Evolutionary conservation across 2,113 vertebrate genomes (phyloP), one percentile per base, ranked within the genome.

Genomic region (Actenoides lindsayi): DNA sequence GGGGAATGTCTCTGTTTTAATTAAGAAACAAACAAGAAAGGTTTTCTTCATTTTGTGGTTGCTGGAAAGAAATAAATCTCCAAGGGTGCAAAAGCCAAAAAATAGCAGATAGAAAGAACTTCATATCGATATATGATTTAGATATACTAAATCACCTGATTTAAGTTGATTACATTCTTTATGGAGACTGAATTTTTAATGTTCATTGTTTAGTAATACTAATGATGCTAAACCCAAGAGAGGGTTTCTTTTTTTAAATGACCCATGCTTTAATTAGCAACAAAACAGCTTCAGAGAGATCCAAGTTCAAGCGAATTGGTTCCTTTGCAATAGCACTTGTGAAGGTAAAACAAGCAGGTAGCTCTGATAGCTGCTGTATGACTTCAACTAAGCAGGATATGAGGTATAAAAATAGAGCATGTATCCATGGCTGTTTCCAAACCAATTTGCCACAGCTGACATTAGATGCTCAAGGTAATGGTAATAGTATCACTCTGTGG

Each of bases 11-110:
- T 87, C 79, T 86, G 51, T 77, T 96, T 93, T 71, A 88, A 81
- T 94, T 86, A 81, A 90, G 42, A 92, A 96, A 87, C 69, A 94
- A 94, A 69, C 42, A 83, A 73, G 53, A 88, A 82, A 68, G 19
- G 2, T 41, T 94, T 91, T 83, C 37, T 90, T 86, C 31, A 54
- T 83, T 76, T 86, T 86, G 28, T 74, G 21, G 48, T 78, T 82
- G 39, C 42, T 50, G 39, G 31, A 1, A 18, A 53, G 21, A 65
- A 37, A 60, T 59, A 44, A 46, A n/a, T n/a, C 63, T 76, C 71
- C 50, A 59, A 35, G 15, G n/a, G 18, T 13, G 3, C 13, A 83
- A 86, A 81, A 68, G 25, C 20, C 11, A 24, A 21, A 65, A 73
- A 50, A 56, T 35, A 60, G 14, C 10, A 39, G 51, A 53, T 5